Evolutionary conservation across 53 echinoderm and acorn worm species (phyloP).

Genomic region (Echinometra lucunter): DNA sequence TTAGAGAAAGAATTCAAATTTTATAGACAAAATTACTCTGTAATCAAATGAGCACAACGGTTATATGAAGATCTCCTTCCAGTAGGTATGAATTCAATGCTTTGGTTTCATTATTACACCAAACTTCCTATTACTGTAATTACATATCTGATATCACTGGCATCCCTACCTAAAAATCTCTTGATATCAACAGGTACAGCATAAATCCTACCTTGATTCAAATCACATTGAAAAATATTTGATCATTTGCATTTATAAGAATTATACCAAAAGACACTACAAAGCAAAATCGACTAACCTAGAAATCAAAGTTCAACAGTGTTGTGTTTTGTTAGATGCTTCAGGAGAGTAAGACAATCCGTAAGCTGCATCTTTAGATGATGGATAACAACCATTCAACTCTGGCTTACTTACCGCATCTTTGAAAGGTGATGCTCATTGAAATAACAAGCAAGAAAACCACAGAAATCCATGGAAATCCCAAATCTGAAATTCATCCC

Average conservation of each 20-base stretch:
- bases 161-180: neutral
- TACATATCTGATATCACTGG: neutral
- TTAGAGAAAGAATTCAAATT: neutral
- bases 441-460: too few relatives aligned
- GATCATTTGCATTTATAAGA: neutral
- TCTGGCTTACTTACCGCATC: conserved; percentile 22
- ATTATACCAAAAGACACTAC: neutral
- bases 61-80: neutral
- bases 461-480: neutral
- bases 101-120: neutral
- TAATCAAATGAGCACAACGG: neutral
- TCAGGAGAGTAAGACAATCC: conserved; percentile 15
- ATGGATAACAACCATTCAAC: conserved; percentile 19
- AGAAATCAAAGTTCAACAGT: neutral
- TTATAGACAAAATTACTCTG: neutral
- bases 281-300: neutral
- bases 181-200: neutral
- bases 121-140: neutral
- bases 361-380: neutral
- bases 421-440: neutral
- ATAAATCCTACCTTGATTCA: neutral
- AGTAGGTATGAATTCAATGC: neutral
- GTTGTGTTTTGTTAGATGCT: neutral
- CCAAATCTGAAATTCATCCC: conserved; percentile 14
- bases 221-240: neutral